Base-by-base conservation (phyloP, 2,888 invertebrate species). In the Drosophila kambysellisi region DNA sequence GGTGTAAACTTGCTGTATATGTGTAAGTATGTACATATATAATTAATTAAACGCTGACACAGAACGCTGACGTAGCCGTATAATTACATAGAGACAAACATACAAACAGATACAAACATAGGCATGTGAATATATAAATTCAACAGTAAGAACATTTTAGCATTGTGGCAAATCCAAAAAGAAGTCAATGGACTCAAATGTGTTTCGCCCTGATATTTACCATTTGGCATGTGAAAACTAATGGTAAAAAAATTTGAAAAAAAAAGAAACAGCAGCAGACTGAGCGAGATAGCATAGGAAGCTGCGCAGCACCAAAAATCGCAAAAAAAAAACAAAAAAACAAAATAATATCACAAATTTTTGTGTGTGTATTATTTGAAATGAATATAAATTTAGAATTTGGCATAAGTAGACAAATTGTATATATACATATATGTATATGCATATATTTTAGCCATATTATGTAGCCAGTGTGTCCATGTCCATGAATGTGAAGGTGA, bases 401-500 rank as follows among this genome's bases (percentile, higher is more conserved):
- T 79, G 67, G 80, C 80, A 79, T 9, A 54, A 59, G 41, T 41
- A 64, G 32, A 76, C 41, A 12, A 35, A 17, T 37, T 57, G 17
- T 64, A 4, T 30, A 11, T 30, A 51, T 11, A 41, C 39, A 51
- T 15, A 6, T 48, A 25, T 29, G 7, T 41, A 29, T 15, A 8
- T 15, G n/a, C 61, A 3, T 29, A 20, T 43, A 52, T 9, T 33
- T 41, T 29, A 25, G 37, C 20, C 7, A 52, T 32, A 51, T 60
- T 48, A 20, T 51, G 35, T 41, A 30, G 30, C 48, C 35, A 30
- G 43, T 25, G 15, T 71, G 82, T 74, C 76, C 76, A 73, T 83
- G 86, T 83, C 83, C 88, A 86, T 85, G 86, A 74, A 86, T 64
- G 62, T 74, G 86, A 75, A 85, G 68, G 62, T 76, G 86, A 88